phyloP scores from a whole-genome alignment of 2,113 vertebrate genomes.

The Eurystomus gularis region DNA sequence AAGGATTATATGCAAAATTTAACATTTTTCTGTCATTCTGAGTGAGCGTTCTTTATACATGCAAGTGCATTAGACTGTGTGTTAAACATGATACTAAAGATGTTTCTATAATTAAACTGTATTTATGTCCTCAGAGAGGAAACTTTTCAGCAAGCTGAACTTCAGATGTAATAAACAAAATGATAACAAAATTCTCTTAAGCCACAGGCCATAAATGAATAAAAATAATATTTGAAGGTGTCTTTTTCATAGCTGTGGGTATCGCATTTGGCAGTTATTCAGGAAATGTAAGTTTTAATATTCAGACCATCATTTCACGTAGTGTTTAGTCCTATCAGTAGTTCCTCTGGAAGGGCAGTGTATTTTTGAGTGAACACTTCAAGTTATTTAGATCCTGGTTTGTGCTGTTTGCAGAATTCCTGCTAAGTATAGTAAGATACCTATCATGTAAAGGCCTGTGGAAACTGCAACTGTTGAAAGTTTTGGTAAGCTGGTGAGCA shows the following conservation, averaged over 20 bases:
- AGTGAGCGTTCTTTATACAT: neutral
- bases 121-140: neutral
- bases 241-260: neutral
- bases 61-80: neutral
- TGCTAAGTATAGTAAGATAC: accelerated
- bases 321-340: neutral
- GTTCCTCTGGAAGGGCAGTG: neutral
- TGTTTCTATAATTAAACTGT: neutral
- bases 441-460: neutral
- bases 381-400: neutral
- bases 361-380: neutral
- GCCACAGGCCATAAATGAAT: neutral
- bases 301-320: neutral
- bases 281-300: neutral
- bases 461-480: neutral
- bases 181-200: neutral
- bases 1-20: neutral
- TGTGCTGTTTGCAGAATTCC: neutral
- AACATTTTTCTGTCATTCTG: neutral
- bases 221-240: neutral
- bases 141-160: neutral
- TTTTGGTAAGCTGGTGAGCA: neutral
- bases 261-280: neutral
- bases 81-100: neutral
- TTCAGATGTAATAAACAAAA: neutral